phyloP scores from a whole-genome alignment of 2,113 vertebrate genomes.

The Serilophus lunatus region DNA sequence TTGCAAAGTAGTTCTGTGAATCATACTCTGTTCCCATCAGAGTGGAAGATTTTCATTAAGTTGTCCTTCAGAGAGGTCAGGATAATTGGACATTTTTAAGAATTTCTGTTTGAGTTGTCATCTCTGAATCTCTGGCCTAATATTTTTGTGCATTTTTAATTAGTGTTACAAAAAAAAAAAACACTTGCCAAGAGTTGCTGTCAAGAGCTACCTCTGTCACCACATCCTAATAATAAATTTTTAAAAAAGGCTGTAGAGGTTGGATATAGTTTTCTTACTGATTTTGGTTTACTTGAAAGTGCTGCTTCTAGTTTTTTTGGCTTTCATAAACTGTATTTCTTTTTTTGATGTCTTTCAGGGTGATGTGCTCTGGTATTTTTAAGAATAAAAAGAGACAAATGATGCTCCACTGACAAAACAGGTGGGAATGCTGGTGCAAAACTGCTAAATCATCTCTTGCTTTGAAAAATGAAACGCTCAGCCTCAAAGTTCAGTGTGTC shows the following conservation, averaged over 20 bases:
- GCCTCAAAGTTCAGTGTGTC: not conserved
- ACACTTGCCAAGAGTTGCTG: not conserved
- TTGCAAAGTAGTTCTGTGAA: not conserved
- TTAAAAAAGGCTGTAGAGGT: not conserved
- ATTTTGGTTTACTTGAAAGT: not conserved
- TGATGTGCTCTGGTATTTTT: not conserved
- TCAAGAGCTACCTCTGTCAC: not conserved
- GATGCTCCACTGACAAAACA: not conserved
- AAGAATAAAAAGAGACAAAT: not conserved
- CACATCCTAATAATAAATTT: not conserved
- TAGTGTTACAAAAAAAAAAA: not conserved
- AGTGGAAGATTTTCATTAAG: not conserved
- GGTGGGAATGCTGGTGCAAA: not conserved
- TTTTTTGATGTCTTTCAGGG: not conserved
- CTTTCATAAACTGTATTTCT: not conserved
- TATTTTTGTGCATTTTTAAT: not conserved
- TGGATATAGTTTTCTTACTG: not conserved
- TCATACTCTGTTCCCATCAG: not conserved
- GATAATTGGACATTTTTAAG: not conserved
- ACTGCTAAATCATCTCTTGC: not conserved
- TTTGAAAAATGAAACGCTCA: not conserved
- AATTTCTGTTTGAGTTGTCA: not conserved
- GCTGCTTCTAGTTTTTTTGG: not conserved
- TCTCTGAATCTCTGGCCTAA: not conserved
- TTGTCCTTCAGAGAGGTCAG: not conserved